Base-by-base conservation (phyloP, 2,888 invertebrate genomes). In the Colletes collaris region DNA sequence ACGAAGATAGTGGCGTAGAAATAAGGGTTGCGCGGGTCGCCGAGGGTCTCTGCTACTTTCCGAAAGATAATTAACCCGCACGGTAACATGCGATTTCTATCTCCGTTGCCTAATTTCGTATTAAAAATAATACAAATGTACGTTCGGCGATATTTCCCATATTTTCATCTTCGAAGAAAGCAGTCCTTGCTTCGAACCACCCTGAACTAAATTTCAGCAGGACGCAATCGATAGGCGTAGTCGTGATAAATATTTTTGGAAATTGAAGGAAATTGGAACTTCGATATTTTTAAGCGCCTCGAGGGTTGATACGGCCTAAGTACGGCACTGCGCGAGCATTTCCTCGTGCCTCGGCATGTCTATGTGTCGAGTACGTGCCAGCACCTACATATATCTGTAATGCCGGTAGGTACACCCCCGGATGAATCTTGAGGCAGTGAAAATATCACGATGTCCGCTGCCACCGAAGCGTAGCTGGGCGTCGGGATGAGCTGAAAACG, bases 351-450 rank as follows among this genome's bases (percentile, higher is more conserved):
- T 64, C 60, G 60, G 62, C 59, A 69, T 71, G 76, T 76, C 76
- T 71, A 53, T 76, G 76, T 52, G 78, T 58, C 65, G 73, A 59
- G 80, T 86, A 84, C 86, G 86, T 82, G 84, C 84, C 80, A 80
- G 82, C 82, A 84, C 82, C 86, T 84, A 84, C 74, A 78, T 86
- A 86, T 86, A 86, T 86, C 82, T 79, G 86, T 86, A 84, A 86
- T 82, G 74, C 76, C 75, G 73, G 82, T 83, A 84, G 81, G 80
- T 84, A 83, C 67, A 86, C 72, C 83, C 82, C 78, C 78, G 81
- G 83, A 85, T 87, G 87, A 87, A 85, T 87, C 87, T 87, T 86
- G 88, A 90, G 88, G 89, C 88, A 88, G 88, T 85, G 88, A 90
- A 90, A 90, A 89, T 90, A 89, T 88, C 86, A 87, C 86, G 87